These are phyloP conservation scores for Amblyjoppa proteus DNA, from an alignment of 2,888 invertebrate genomes.

Conservation along the genomic window DNA sequence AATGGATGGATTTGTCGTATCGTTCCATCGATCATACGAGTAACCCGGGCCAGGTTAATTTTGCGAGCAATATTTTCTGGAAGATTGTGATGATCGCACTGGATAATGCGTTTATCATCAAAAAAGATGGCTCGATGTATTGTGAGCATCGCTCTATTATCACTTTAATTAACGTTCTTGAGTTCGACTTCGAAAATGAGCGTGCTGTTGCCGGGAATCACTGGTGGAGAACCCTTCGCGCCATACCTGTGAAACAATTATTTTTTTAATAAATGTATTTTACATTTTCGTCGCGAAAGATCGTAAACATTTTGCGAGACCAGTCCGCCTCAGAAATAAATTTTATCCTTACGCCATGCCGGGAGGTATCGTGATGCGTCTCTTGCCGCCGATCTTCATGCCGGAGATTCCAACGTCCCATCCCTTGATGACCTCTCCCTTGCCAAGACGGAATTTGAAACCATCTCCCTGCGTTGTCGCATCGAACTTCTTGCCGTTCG, in stretches of 20 bases:
- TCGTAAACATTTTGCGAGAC: background rate
- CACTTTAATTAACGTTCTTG: conserved; percentile 89
- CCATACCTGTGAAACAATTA: conserved; percentile 87
- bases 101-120: background rate
- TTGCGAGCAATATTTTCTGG: too few species aligned
- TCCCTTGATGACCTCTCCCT: conserved; percentile 94
- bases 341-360: conserved; percentile 91
- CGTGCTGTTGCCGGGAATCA: conserved; percentile 95
- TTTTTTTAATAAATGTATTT: conserved; percentile 55
- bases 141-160: background rate
- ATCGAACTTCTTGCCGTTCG: conserved; percentile 96
- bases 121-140: background rate
- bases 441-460: conserved; percentile 94
- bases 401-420: conserved; percentile 96
- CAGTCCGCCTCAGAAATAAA: conserved; percentile 7
- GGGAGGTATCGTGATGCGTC: conserved; percentile 94
- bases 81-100: background rate
- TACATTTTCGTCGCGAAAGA: background rate
- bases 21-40: background rate
- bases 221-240: conserved; percentile 92
- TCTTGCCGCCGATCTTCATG: conserved; percentile 97
- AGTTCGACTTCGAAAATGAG: conserved; percentile 96
- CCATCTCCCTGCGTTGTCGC: conserved; percentile 91
- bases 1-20: background rate
- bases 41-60: background rate